Evolutionary conservation across 2,113 vertebrate genomes (phyloP).

Genomic region (Sander lucioperca): DNA sequence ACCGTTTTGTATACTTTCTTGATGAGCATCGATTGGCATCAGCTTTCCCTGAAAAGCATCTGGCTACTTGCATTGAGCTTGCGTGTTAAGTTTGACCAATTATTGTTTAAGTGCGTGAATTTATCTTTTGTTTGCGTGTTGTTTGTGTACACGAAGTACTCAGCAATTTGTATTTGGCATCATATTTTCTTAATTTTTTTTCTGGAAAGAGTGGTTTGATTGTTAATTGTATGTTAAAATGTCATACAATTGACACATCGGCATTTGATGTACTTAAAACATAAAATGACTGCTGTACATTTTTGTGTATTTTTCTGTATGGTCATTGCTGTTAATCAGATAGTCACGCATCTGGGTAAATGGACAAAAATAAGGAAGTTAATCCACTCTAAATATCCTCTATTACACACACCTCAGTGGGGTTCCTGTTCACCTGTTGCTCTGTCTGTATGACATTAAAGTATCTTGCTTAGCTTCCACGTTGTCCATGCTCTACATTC

Average conservation of each 20-base stretch:
- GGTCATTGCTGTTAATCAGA: neutral
- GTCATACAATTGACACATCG: neutral
- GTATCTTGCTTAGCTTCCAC: conserved; percentile 84
- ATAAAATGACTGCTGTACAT: neutral
- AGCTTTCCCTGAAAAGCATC: neutral
- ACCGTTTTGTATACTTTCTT: neutral
- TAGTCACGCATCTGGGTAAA: neutral
- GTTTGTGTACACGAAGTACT: neutral
- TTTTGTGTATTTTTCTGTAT: neutral
- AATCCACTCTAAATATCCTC: conserved; percentile 33
- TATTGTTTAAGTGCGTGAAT: neutral
- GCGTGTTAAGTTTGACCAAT: neutral
- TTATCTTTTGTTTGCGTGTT: neutral
- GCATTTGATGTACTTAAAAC: neutral
- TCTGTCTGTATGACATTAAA: conserved; percentile 67
- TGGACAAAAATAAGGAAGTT: conserved; percentile 45
- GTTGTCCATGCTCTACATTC: conserved; percentile 79
- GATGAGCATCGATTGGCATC: neutral
- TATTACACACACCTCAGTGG: conserved; percentile 26
- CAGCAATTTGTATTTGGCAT: neutral
- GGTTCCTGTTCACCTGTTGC: conserved; percentile 77
- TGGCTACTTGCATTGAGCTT: neutral
- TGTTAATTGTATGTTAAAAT: neutral
- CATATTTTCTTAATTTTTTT: neutral
- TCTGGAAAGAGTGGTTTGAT: neutral